Evolutionary conservation across 2,797 vertebrate genomes (phyloP).

Genomic region (Molossus alvarezi): DNA sequence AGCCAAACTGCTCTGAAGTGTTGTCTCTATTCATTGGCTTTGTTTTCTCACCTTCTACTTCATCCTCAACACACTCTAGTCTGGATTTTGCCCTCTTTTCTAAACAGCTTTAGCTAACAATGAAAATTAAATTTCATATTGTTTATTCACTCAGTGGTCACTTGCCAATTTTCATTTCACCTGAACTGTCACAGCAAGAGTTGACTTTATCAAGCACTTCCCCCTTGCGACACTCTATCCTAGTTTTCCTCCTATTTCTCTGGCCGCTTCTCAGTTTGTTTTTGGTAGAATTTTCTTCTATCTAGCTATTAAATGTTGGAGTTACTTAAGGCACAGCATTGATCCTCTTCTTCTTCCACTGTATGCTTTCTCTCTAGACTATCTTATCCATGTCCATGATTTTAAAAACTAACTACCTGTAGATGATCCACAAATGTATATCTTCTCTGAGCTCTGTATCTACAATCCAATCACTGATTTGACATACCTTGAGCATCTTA

Average conservation of each 20-base stretch:
- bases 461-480: background rate
- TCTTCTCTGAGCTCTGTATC: background rate
- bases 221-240: background rate
- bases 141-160: background rate
- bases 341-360: background rate
- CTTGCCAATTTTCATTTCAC: background rate
- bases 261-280: background rate
- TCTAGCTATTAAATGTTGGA: background rate
- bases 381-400: background rate
- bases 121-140: background rate
- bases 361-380: background rate
- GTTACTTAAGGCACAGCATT: background rate
- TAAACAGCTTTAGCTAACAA: background rate
- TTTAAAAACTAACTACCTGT: background rate
- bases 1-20: background rate
- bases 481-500: background rate
- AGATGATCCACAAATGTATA: background rate
- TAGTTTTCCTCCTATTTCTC: background rate
- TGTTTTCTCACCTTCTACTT: slow-evolving; percentile 30
- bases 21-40: background rate
- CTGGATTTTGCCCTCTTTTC: background rate
- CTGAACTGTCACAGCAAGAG: background rate
- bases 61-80: background rate
- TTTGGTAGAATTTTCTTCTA: background rate
- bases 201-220: background rate